A percentile compares a stretch with the other conserved stretches of the same genome.
Conservation (phyloP, 1,140 invertebrate species). For the Apis dorsata region DNA sequence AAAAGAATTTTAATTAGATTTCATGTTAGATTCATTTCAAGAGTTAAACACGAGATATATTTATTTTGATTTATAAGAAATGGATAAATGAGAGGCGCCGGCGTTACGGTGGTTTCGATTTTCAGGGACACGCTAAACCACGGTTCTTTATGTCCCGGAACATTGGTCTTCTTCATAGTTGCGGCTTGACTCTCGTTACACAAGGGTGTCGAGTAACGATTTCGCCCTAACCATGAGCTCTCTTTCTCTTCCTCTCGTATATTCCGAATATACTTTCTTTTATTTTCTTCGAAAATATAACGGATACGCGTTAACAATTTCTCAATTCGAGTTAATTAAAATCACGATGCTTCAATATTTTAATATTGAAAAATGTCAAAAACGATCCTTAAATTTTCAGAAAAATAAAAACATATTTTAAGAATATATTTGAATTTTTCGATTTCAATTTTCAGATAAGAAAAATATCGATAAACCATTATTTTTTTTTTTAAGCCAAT, state of each 20-base stretch:
- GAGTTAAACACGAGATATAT: neutral
- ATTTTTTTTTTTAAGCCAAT: too few relatives aligned
- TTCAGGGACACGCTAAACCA: conserved; percentile 47
- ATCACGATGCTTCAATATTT: neutral
- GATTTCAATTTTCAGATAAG: too few relatives aligned
- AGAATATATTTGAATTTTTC: too few relatives aligned
- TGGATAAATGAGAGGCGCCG: conserved; percentile 54
- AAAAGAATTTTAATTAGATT: too few relatives aligned
- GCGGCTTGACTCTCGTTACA: conserved; percentile 71
- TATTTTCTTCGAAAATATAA: neutral
- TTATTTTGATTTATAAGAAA: neutral
- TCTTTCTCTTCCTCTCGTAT: conserved; percentile 13
- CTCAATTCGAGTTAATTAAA: neutral
- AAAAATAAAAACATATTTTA: too few relatives aligned
- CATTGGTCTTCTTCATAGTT: conserved; percentile 61
- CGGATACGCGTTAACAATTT: too few relatives aligned
- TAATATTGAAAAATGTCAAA: neutral
- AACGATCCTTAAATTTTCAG: too few relatives aligned
- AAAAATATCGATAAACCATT: too few relatives aligned
- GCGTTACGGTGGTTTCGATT: conserved; percentile 60
- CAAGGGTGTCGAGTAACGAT: conserved; percentile 73
- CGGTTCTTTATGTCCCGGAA: conserved; percentile 65
- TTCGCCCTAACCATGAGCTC: conserved; percentile 35
- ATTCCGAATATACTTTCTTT: neutral
- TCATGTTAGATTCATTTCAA: neutral